A percentile compares a stretch with the other conserved stretches of the same genome.
Conservation (phyloP, 2,888 invertebrate species). For the Belgica antarctica region DNA sequence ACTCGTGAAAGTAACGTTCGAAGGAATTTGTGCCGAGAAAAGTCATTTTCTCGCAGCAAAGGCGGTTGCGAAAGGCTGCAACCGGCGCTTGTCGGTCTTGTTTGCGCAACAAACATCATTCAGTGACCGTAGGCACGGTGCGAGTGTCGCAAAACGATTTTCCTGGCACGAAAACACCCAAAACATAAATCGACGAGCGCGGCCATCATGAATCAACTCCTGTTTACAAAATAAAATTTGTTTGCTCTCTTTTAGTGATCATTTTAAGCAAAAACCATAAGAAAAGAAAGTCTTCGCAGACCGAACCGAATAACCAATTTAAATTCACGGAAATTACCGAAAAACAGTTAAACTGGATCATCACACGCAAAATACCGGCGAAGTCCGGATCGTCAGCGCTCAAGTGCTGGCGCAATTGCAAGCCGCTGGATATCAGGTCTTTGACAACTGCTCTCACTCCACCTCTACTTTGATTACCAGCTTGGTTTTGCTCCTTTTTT, state of each 20-base stretch:
- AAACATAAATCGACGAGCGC: neutral
- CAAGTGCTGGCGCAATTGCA: constrained; percentile 36
- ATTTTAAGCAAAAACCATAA: constrained; percentile 36
- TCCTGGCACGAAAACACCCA: constrained; percentile 7
- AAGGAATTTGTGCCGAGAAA: too few species aligned
- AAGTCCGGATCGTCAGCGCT: constrained; percentile 39
- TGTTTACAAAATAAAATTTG: neutral
- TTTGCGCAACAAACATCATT: too few species aligned
- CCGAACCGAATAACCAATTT: neutral
- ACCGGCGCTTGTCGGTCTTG: too few species aligned
- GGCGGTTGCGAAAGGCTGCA: too few species aligned
- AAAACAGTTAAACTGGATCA: constrained; percentile 31
- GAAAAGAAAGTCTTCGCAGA: constrained; percentile 24
- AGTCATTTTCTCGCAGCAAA: neutral
- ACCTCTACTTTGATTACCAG: neutral
- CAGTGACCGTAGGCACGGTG: neutral
- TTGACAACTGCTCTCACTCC: neutral
- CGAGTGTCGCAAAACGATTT: neutral
- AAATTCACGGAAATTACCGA: constrained; percentile 7
- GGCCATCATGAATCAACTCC: neutral
- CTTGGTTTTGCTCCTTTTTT: neutral
- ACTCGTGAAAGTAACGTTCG: too few species aligned
- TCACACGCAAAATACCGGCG: constrained; percentile 31
- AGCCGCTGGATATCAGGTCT: constrained; percentile 39
- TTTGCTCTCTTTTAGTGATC: constrained; percentile 27